Conservation (phyloP, 1,140 invertebrate genomes). For the Dendrolimus kikuchii region DNA sequence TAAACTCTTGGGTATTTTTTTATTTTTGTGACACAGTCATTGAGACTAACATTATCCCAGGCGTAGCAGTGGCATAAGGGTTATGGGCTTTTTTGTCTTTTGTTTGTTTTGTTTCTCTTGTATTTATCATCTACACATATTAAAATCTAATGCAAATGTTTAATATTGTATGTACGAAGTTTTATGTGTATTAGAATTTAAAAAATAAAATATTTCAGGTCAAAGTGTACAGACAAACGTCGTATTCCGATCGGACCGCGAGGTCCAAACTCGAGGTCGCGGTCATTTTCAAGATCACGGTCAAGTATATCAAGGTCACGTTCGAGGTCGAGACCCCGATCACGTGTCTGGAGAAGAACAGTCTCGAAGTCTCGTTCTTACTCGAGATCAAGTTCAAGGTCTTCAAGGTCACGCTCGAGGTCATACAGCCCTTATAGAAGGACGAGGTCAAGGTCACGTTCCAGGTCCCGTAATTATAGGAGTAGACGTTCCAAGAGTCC, state of each 20-base stretch:
- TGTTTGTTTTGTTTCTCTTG: too few species aligned
- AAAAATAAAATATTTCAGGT: slow-evolving; percentile 11
- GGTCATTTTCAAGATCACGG: slow-evolving; percentile 37
- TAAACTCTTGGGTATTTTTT: too few species aligned
- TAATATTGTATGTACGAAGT: too few species aligned
- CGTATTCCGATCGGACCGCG: slow-evolving; percentile 11
- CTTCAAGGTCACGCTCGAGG: slow-evolving; percentile 35
- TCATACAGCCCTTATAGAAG: slow-evolving; percentile 17
- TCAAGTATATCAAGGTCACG: slow-evolving; percentile 23
- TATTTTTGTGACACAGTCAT: too few species aligned
- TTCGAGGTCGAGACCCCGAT: slow-evolving; percentile 15
- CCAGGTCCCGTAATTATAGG: slow-evolving; percentile 45
- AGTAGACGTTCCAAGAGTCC: slow-evolving; percentile 40
- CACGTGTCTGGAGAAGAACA: slow-evolving; percentile 26
- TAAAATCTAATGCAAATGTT: too few species aligned
- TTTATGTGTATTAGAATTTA: too few species aligned
- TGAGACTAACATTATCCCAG: too few species aligned
- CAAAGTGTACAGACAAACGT: slow-evolving; percentile 2
- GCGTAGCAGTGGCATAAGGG: too few species aligned
- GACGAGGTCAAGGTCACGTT: slow-evolving; percentile 57
- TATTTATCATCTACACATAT: too few species aligned
- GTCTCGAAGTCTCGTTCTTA: slow-evolving; percentile 20
- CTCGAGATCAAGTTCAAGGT: slow-evolving; percentile 39
- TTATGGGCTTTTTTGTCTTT: too few species aligned
- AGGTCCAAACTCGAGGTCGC: slow-evolving; percentile 21